Percentiles rank a stretch among this genome's conserved stretches.
Evolutionary conservation across 1,140 invertebrate genomes (phyloP).

Genomic region (Lepidostoma basale): DNA sequence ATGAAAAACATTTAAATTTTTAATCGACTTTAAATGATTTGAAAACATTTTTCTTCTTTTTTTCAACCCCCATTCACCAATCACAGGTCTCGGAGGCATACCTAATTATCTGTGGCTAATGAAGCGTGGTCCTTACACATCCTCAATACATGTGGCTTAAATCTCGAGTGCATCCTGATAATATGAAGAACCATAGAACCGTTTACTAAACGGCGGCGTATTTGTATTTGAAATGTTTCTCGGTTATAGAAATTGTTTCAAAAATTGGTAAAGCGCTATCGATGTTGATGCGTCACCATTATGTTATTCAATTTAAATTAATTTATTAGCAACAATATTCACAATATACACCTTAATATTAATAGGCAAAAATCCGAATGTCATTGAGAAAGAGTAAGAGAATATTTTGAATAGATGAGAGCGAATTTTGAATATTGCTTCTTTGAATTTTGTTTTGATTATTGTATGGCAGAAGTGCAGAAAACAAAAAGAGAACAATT

Average conservation of each 20-base stretch:
- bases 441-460: too few relatives aligned
- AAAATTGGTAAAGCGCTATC: background rate
- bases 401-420: too few relatives aligned
- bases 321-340: too few relatives aligned
- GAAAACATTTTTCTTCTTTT: background rate
- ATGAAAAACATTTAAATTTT: too few relatives aligned
- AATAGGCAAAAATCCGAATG: too few relatives aligned
- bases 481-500: too few relatives aligned
- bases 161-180: constrained; percentile 2
- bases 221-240: constrained; percentile 23
- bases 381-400: too few relatives aligned
- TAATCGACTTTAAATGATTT: too few relatives aligned
- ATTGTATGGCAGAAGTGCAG: too few relatives aligned
- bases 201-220: constrained; percentile 11
- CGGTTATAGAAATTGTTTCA: constrained; percentile 22
- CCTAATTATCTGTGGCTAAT: constrained; percentile 61
- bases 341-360: too few relatives aligned
- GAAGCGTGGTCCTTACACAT: constrained; percentile 56
- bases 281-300: constrained; percentile 12
- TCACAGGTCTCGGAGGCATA: constrained; percentile 5
- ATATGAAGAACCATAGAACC: background rate
- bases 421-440: too few relatives aligned
- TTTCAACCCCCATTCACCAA: constrained; percentile 8
- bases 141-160: constrained; percentile 31
- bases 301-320: too few relatives aligned